Base-by-base conservation (phyloP, 1,140 invertebrate genomes). In the Berghia stephanieae region DNA sequence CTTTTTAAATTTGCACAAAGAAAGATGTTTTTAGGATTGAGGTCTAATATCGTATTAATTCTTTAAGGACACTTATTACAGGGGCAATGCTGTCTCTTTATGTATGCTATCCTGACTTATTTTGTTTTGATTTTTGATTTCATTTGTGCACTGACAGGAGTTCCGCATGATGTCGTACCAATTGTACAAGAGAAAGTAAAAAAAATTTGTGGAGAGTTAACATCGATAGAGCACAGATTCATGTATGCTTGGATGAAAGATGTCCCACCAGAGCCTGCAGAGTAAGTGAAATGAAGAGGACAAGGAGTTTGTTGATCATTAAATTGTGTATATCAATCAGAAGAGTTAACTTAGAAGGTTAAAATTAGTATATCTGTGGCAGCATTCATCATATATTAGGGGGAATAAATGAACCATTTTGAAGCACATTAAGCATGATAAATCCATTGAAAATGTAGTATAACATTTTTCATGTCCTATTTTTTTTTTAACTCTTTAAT, bases 231-330 rank as follows among this genome's bases (percentile, higher is more conserved):
- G 74, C 79, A 81, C 13, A 77, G 82, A 36, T 83, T 85, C 69
- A 85, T 85, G 84, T 85, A 85, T 72, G 81, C 81, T 27, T 85
- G 84, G 84, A 79, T 75, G 8, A 82, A 83, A 44, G 71, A 75
- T n/a, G 81, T 82, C n/a, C 71, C 78, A n/a, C 80, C 82, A 10
- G 52, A 81, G 38, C 49, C 75, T 63, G 78, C 63, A 34, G 42
- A 44, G 83, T 84, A 75, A 81, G 81, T 79, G 31, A 21, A 27
- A 44, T 63, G 8, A 18, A 63, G 8, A 63, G 8, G 8, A 10
- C 10, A 10, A 63, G 27, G 57, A 27, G 10, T 63, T 63, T 63
- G 13, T 49, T 10, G 27, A 18, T 18, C 60, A 31, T 63, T 63
- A 16, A 10, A 18, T 16, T 10, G 13, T 10, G 27, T 13, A 13